Conservation (phyloP, 2,888 invertebrate species). For the Chrysina gloriosa region DNA sequence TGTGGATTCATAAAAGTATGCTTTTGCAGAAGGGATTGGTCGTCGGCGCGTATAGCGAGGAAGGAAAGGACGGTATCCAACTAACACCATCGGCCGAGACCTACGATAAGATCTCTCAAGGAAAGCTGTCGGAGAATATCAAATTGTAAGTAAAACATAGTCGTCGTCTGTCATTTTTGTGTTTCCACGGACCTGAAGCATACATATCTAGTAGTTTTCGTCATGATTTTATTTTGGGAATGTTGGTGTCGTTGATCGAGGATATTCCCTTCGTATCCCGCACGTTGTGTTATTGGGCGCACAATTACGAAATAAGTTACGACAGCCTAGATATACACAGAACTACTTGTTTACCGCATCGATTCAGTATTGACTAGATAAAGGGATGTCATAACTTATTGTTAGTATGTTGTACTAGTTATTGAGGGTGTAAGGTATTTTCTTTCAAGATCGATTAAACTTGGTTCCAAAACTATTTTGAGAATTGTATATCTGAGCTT, state of each 20-base stretch:
- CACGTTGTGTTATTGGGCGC: no score
- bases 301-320: no score
- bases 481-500: no score
- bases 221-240: not conserved
- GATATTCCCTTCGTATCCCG: not conserved
- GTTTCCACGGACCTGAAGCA: slow-evolving; percentile 58
- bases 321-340: no score
- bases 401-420: no score
- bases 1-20: no score
- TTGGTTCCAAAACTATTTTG: no score
- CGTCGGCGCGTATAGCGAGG: slow-evolving; percentile 67
- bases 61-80: slow-evolving; percentile 59
- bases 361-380: no score
- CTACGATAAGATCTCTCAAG: slow-evolving; percentile 65
- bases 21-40: slow-evolving; percentile 69
- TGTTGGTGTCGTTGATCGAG: not conserved
- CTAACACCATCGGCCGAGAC: slow-evolving; percentile 66
- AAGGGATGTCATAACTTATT: no score
- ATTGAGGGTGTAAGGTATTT: no score
- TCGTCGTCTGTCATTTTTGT: slow-evolving; percentile 9
- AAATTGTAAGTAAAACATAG: slow-evolving; percentile 65
- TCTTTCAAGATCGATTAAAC: no score
- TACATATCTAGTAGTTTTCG: slow-evolving; percentile 7
- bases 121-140: slow-evolving; percentile 66
- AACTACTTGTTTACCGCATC: no score